Evolutionary conservation across 2,888 invertebrate species (phyloP).

Genomic region (Alsophila aescularia): DNA sequence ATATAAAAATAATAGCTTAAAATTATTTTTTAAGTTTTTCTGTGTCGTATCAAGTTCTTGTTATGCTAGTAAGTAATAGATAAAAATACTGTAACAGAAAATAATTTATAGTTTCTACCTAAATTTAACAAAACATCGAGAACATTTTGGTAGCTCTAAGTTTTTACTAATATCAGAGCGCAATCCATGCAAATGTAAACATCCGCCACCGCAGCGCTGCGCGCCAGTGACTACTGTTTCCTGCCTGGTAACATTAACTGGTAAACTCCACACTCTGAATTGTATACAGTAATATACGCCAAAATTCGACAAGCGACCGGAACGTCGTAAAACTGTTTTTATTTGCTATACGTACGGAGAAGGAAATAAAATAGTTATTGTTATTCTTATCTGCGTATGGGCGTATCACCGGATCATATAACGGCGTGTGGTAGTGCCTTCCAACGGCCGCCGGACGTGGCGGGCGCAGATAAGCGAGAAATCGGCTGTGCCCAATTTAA

Average conservation of each 20-base stretch:
- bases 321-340: slow-evolving; percentile 19
- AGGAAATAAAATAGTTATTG: slow-evolving; percentile 24
- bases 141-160: no score
- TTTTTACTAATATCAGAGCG: no score
- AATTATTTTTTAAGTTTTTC: no score
- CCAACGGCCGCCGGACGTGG: background rate
- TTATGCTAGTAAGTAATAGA: no score
- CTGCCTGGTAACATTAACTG: background rate
- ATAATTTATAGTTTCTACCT: no score
- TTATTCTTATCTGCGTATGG: slow-evolving; percentile 19
- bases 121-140: no score
- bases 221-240: no score
- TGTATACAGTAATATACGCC: background rate
- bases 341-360: slow-evolving; percentile 14
- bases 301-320: background rate
- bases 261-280: background rate
- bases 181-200: no score
- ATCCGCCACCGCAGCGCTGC: no score
- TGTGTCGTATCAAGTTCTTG: no score
- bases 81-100: no score
- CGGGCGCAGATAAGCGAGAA: background rate
- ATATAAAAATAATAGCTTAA: no score
- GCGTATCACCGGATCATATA: slow-evolving; percentile 4
- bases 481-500: background rate
- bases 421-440: background rate